Percentiles rank a stretch among this genome's conserved stretches.
phyloP scores from a whole-genome alignment of 2,797 vertebrate genomes.

The Oophaga sylvatica region DNA sequence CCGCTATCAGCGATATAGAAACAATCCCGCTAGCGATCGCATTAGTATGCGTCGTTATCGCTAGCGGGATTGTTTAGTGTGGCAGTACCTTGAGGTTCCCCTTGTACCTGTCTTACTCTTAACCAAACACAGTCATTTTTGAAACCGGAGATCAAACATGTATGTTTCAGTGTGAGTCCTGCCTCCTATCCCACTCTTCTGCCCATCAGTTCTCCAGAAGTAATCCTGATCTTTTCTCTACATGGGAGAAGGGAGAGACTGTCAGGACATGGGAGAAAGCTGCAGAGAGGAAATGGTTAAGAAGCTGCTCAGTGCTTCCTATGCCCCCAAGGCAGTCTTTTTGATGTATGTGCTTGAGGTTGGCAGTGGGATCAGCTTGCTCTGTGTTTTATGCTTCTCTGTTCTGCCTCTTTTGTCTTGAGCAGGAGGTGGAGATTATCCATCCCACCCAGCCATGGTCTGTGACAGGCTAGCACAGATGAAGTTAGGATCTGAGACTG shows the following conservation, averaged over 20 bases:
- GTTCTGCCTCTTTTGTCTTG: slow-evolving; percentile 65
- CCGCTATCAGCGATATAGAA: too few relatives aligned
- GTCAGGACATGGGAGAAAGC: background rate
- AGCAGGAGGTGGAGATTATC: slow-evolving; percentile 84
- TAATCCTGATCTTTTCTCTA: slow-evolving; percentile 1
- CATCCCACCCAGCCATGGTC: slow-evolving; percentile 82
- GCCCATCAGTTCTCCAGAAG: background rate
- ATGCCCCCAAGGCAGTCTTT: slow-evolving; percentile 72
- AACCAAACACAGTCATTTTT: background rate
- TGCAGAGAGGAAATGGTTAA: slow-evolving; percentile 72
- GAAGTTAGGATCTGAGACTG: slow-evolving; percentile 47
- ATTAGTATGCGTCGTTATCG: too few relatives aligned
- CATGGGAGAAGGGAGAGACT: background rate
- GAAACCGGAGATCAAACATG: background rate
- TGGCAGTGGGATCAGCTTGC: slow-evolving; percentile 76
- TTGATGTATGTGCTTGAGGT: slow-evolving; percentile 69
- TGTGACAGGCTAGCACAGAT: slow-evolving; percentile 64
- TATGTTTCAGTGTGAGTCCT: background rate
- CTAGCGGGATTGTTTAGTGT: too few relatives aligned
- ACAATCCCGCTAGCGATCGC: too few relatives aligned
- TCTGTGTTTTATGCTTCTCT: slow-evolving; percentile 62
- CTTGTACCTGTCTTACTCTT: background rate
- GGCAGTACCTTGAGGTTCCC: background rate
- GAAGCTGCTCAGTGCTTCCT: slow-evolving; percentile 68
- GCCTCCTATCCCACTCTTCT: slow-evolving; percentile 14